Base-by-base conservation (phyloP, 2,113 vertebrate genomes). In the Callospermophilus lateralis region DNA sequence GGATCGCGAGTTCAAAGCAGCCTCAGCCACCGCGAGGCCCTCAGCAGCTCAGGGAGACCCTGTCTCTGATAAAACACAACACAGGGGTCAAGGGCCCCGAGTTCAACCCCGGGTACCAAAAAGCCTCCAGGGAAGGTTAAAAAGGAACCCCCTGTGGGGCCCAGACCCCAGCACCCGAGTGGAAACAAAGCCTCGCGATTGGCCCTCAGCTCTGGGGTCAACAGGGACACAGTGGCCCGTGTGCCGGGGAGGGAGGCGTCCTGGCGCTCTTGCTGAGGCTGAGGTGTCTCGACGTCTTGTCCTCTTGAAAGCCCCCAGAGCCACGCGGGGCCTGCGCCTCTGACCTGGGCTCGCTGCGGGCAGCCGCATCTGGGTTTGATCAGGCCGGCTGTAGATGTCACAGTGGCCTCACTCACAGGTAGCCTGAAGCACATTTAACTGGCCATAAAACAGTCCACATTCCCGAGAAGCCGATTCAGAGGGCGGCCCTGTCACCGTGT, bases 371-470 rank as follows among this genome's bases (percentile, higher is more conserved):
- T 98, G 98, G 37, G 96, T 98, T 98, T 94, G 98, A 98, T 99
- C 98, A 98, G 97, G 96, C 95, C 97, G 95, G 97, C 96, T 98
- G 98, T 98, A 98, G 98, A 98, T 98, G 98, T 98, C 98, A 98
- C 98, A 98, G 98, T 98, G 98, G 98, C 97, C 97, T 98, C 98
- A 98, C 98, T 98, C 98, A 98, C 98, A 98, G 98, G 98, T 98
- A 98, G 97, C 98, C 93, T 97, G 98, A 97, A 97, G 98, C 98
- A 97, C 80, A 98, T 98, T 98, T 98, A 98, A 97, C 97, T 97
- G 98, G 97, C 97, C 98, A 98, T 98, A 98, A 99, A 98, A 98
- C 98, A 98, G 98, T 97, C 97, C 63, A 39, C 97, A 96, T 98
- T 98, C 97, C 96, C 87, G 96, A 97, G 95, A 11, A 90, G 96